These are phyloP conservation scores for Megaceryle torquata DNA, from an alignment of 2,113 vertebrate genomes.

Conservation along the genomic window DNA sequence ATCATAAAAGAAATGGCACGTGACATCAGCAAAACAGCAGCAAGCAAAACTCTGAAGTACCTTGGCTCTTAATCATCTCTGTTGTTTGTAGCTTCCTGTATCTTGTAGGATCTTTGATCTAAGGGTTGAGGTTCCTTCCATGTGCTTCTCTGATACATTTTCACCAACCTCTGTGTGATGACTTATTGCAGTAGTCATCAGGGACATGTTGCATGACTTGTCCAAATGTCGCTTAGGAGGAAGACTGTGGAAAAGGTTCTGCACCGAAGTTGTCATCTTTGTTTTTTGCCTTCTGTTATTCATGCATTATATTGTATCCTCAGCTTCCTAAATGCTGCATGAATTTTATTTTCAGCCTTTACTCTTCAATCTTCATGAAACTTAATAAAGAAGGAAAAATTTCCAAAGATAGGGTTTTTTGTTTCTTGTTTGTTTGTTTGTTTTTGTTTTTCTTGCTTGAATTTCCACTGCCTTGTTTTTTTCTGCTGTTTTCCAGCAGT, in stretches of 20 bases:
- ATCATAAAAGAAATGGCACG: background rate
- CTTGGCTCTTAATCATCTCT: background rate
- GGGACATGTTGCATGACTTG: background rate
- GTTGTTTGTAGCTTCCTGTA: background rate
- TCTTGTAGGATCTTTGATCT: background rate
- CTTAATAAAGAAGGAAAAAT: background rate
- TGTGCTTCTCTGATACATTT: fast-evolving
- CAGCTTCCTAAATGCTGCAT: background rate
- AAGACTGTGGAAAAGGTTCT: background rate
- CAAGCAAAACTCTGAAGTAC: background rate
- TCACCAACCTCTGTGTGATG: background rate
- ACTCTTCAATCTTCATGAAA: background rate
- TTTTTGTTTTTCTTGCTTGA: background rate
- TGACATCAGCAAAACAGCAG: background rate
- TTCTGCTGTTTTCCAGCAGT: background rate
- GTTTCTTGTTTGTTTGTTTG: too few relatives aligned
- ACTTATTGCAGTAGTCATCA: background rate
- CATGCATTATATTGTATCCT: background rate
- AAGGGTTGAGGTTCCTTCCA: background rate
- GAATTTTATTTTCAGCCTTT: background rate
- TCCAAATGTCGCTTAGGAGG: background rate
- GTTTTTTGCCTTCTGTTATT: background rate
- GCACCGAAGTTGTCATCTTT: background rate
- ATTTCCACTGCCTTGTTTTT: background rate
- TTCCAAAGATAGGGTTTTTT: background rate